A percentile compares a stretch with the other conserved stretches of the same genome.
These are phyloP conservation scores for Tetheella fluctuosa DNA, from an alignment of 2,888 invertebrate genomes.

Conservation along the genomic window DNA sequence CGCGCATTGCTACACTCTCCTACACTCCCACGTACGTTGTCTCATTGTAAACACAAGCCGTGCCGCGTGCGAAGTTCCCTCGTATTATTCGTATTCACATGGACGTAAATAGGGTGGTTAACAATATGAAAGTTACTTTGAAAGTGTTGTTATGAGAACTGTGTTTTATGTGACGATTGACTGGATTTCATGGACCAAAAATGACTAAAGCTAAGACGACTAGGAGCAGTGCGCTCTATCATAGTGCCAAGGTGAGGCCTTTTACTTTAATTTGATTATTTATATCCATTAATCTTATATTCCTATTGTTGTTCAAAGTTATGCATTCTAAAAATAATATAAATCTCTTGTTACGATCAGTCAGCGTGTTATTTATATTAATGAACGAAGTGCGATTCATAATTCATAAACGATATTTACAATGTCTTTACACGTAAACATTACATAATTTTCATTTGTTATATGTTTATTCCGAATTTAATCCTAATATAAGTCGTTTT, in stretches of 20 bases:
- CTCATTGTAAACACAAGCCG: constrained; percentile 75
- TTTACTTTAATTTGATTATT: constrained; percentile 32
- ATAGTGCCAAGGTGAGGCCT: constrained; percentile 89
- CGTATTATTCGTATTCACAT: constrained; percentile 45
- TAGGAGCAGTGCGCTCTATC: constrained; percentile 87
- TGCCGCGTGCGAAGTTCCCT: constrained; percentile 56
- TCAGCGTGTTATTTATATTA: constrained; percentile 50
- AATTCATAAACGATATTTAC: constrained; percentile 32
- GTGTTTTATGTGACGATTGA: constrained; percentile 50
- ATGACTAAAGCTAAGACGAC: constrained; percentile 86
- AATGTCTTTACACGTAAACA: constrained; percentile 14
- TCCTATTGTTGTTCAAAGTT: constrained; percentile 10
- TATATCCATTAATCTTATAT: constrained; percentile 32
- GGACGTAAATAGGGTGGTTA: constrained; percentile 56
- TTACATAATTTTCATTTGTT: constrained; percentile 13
- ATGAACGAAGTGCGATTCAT: constrained; percentile 33
- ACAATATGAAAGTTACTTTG: constrained; percentile 60
- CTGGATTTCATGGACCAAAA: constrained; percentile 53
- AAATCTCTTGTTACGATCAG: constrained; percentile 21
- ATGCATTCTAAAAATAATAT: not conserved
- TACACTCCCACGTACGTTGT: constrained; percentile 78
- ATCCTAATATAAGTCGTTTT: constrained; percentile 41
- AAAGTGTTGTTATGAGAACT: constrained; percentile 67
- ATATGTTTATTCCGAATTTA: constrained; percentile 18
- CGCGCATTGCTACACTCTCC: constrained; percentile 49